Percentiles rank a stretch among this genome's conserved stretches.
These are phyloP conservation scores for Trigoniulus corallinus DNA, from an alignment of 1,140 invertebrate genomes.

Conservation along the genomic window DNA sequence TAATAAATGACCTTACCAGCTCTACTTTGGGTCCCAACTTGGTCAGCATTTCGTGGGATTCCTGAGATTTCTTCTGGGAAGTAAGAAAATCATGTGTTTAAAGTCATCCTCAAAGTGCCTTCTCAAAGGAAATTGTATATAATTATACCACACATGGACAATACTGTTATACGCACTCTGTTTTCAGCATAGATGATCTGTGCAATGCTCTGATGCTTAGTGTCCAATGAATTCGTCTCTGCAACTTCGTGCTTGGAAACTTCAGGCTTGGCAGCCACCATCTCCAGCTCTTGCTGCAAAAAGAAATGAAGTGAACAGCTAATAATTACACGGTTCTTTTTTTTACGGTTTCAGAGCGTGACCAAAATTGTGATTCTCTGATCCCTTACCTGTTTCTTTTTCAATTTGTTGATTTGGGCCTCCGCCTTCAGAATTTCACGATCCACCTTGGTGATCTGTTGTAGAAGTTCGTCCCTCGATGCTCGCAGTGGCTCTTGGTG, in stretches of 20 bases:
- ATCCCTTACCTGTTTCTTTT: constrained; percentile 65
- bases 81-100: constrained; percentile 23
- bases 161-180: constrained; percentile 30
- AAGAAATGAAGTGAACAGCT: constrained; percentile 6
- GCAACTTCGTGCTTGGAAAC: constrained; percentile 39
- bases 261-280: constrained; percentile 55
- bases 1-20: constrained; percentile 32
- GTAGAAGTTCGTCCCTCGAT: constrained; percentile 78
- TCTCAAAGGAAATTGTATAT: too few relatives aligned
- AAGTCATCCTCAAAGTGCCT: too few relatives aligned
- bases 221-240: constrained; percentile 32
- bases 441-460: constrained; percentile 81
- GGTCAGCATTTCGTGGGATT: constrained; percentile 59
- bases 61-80: constrained; percentile 54
- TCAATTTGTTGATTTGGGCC: constrained; percentile 58
- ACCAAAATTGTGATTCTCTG: too few relatives aligned
- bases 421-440: constrained; percentile 82
- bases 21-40: constrained; percentile 57
- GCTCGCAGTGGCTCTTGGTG: constrained; percentile 59
- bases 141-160: too few relatives aligned
- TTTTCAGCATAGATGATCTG: constrained; percentile 93
- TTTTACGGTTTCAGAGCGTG: neutral
- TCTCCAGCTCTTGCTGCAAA: constrained; percentile 57
- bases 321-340: constrained; percentile 3
- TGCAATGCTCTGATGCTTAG: constrained; percentile 67